These are phyloP conservation scores for Tiaroga cobitis DNA, from an alignment of 2,797 vertebrate species.

Conservation along the genomic window DNA sequence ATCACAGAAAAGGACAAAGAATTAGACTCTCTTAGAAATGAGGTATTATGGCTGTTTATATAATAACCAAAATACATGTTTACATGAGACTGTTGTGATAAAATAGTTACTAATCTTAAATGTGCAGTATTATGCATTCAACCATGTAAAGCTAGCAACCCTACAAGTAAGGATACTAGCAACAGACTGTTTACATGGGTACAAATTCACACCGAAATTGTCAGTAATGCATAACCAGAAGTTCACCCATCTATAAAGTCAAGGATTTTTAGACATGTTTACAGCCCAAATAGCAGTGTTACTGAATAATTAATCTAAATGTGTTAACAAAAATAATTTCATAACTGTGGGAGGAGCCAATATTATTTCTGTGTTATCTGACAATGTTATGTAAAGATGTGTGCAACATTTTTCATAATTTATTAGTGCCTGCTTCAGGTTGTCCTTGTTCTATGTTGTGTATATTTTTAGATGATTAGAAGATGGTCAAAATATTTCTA, in stretches of 20 bases:
- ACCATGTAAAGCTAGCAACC: background rate
- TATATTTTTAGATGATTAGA: background rate
- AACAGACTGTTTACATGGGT: background rate
- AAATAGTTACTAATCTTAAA: background rate
- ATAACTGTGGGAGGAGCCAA: background rate
- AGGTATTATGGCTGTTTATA: conserved; percentile 69
- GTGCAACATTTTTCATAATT: background rate
- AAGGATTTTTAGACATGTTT: background rate
- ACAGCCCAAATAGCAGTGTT: background rate
- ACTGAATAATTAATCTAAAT: background rate
- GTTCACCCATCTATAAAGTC: background rate
- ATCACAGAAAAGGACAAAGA: conserved; percentile 89
- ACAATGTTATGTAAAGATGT: background rate
- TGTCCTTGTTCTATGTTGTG: background rate
- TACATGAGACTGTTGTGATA: background rate
- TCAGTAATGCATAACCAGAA: background rate
- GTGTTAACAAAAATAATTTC: background rate
- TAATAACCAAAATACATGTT: background rate
- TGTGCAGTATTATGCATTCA: background rate
- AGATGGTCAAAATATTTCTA: background rate
- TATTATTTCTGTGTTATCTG: background rate
- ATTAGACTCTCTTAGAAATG: conserved; percentile 85
- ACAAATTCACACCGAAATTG: background rate
- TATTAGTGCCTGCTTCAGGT: background rate
- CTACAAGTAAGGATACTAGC: background rate